Base-by-base conservation (phyloP, 2,888 invertebrate species). In the Scaptomyza polygonia region DNA sequence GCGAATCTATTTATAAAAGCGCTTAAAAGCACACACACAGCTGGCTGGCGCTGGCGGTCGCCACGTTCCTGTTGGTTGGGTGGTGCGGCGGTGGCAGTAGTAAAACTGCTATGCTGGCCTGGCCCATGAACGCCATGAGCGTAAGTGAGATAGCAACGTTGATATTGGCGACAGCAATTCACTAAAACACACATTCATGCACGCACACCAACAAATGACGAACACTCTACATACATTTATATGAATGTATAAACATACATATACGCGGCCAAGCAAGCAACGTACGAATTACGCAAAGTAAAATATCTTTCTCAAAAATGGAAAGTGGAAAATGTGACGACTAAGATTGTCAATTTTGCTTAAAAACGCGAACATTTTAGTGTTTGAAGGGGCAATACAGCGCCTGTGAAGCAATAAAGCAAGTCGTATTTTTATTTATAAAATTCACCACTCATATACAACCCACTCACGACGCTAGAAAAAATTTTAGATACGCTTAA, bases 281-380 rank as follows among this genome's bases (percentile, higher is more conserved):
- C 69, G 81, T 78, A 90, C 79, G 84, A 90, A 90, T 90, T 90
- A 90, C 88, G 90, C 90, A 90, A 90, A 90, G 86, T 86, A 69
- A 88, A 86, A 88, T 82, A 88, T 84, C 80, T 84, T 79, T 59
- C 78, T 85, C 79, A 83, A 90, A 74, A 89, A 87, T 84, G 84
- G 84, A 88, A 89, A 88, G 82, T 81, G 77, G 69, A 82, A 88
- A 88, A 88, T 79, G 74, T 73, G 83, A 69, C 72, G 79, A 77
- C 45, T 67, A 48, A 48, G 57, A 53, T 63, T 80, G 18, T 65
- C 48, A 61, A 62, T 70, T 63, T 72, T 34, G 44, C 43, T 57
- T 58, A 32, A 62, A 66, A 66, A 71, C 61, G 59, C 51, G 25
- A 61, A 58, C 34, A 61, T 29, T 62, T 47, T 27, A 42, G 14